phyloP scores from a whole-genome alignment of 2,113 vertebrate species.

The Sciurus niger region DNA sequence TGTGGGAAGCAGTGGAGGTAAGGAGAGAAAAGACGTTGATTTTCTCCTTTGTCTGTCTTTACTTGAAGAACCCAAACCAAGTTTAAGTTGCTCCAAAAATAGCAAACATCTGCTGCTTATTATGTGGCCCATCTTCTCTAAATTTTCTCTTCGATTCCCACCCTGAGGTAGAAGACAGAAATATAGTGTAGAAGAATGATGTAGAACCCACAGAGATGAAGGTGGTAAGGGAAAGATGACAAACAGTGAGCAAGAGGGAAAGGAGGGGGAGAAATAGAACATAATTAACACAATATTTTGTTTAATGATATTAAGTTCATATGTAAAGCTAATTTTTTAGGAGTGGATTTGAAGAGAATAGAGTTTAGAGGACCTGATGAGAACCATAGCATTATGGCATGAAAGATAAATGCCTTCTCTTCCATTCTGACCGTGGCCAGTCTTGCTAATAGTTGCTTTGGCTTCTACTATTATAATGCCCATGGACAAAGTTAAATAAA shows the following conservation, averaged over 20 bases:
- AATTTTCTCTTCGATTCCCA: slow-evolving; percentile 32
- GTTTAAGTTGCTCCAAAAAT: not conserved
- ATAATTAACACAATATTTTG: not conserved
- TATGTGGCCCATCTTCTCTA: slow-evolving; percentile 34
- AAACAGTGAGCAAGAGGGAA: not conserved
- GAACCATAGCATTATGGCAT: not conserved
- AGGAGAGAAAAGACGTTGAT: not conserved
- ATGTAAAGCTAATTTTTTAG: not conserved
- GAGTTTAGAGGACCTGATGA: not conserved
- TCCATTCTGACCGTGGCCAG: not conserved
- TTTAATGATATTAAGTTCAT: slow-evolving; percentile 33
- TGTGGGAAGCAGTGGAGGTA: not conserved
- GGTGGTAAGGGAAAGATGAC: not conserved
- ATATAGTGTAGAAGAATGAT: not conserved
- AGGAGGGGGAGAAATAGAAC: not conserved
- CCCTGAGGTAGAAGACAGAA: slow-evolving; percentile 15
- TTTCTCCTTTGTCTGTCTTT: slow-evolving; percentile 23
- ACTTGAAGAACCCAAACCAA: not conserved
- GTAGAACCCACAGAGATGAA: not conserved
- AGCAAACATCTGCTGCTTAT: slow-evolving; percentile 1
- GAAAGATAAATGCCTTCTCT: not conserved
- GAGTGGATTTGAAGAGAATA: not conserved
- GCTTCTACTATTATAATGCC: not conserved
- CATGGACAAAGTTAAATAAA: slow-evolving; percentile 48
- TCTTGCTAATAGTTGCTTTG: not conserved